Percentiles rank a stretch among this genome's conserved stretches.
Conservation (phyloP, 1,140 invertebrate genomes). For the Drosophila sp. region DNA sequence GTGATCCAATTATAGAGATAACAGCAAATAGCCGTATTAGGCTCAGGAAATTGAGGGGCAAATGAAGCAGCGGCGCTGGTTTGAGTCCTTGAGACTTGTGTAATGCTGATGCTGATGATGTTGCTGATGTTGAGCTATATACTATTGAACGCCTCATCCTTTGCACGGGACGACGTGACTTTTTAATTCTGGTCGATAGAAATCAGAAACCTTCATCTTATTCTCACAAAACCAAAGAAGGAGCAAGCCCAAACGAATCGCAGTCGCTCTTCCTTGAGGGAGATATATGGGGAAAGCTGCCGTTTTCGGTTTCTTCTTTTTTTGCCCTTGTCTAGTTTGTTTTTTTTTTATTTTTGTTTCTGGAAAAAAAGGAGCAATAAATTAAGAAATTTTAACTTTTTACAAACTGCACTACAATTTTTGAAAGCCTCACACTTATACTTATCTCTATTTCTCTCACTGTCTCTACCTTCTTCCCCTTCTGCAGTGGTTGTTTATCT, state of each 20-base stretch:
- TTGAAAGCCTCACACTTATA: background rate
- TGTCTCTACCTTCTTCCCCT: background rate
- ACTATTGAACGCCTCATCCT: conserved; percentile 70
- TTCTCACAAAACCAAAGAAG: conserved; percentile 16
- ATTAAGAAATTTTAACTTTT: conserved; percentile 9
- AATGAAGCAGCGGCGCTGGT: conserved; percentile 9
- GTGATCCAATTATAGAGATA: conserved; percentile 54
- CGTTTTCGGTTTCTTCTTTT: background rate
- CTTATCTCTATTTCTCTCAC: background rate
- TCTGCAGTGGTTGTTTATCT: background rate
- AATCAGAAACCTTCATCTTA: conserved; percentile 70
- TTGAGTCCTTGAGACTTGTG: conserved; percentile 40
- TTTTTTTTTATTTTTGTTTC: background rate
- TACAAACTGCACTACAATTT: background rate
- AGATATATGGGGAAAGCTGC: background rate
- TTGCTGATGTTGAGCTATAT: conserved; percentile 48
- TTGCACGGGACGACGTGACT: conserved; percentile 74
- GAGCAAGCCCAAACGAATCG: conserved; percentile 1
- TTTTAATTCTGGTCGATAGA: conserved; percentile 46
- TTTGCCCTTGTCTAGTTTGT: background rate
- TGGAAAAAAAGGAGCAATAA: background rate
- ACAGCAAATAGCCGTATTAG: conserved; percentile 51
- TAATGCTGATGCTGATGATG: conserved; percentile 58
- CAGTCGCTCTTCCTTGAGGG: conserved; percentile 1
- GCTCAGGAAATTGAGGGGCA: conserved; percentile 27